These are phyloP conservation scores for Sebastiscus tertius DNA, from an alignment of 2,797 vertebrate genomes.

Conservation along the genomic window DNA sequence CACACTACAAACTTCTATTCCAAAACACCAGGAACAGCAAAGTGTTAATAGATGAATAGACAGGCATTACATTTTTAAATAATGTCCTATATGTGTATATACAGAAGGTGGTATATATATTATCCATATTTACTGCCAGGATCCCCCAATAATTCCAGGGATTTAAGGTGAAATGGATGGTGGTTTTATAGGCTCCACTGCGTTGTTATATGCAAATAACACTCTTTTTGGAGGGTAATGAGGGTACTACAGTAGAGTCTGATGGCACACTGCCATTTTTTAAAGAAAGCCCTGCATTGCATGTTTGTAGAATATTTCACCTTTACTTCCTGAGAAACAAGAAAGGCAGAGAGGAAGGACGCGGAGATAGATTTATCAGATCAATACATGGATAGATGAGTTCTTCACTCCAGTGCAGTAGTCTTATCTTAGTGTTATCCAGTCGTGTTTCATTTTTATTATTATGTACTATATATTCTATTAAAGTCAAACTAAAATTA, in stretches of 20 bases:
- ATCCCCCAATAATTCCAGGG: background rate
- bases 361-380: background rate
- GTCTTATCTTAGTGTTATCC: background rate
- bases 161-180: background rate
- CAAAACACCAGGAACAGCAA: background rate
- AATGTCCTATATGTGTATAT: background rate
- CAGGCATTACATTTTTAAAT: background rate
- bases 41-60: background rate
- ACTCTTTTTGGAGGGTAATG: background rate
- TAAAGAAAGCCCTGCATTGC: background rate
- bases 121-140: background rate
- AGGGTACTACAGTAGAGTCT: background rate
- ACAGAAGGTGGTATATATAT: background rate
- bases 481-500: background rate
- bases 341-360: background rate
- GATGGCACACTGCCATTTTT: background rate
- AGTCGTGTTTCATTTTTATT: background rate
- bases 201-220: background rate
- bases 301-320: background rate
- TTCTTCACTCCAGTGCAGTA: background rate
- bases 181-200: background rate
- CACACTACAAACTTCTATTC: background rate
- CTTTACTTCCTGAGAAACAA: background rate
- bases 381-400: background rate
- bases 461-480: background rate